phyloP scores from a whole-genome alignment of 2,797 vertebrate genomes.

The Coendou prehensilis region DNA sequence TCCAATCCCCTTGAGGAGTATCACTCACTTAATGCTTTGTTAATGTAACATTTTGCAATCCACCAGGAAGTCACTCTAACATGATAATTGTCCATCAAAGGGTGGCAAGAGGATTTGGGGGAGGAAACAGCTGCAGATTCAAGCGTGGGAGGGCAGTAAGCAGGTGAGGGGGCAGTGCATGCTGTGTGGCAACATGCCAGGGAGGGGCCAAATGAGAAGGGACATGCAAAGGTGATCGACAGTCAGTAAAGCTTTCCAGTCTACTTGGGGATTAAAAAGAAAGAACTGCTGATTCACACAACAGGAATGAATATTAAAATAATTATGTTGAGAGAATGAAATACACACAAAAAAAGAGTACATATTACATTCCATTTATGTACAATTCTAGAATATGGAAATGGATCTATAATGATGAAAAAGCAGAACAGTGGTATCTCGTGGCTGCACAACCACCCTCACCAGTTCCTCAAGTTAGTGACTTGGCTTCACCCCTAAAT shows the following conservation, averaged over 20 bases:
- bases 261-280: neutral
- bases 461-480: neutral
- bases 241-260: neutral
- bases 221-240: neutral
- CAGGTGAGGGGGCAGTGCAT: neutral
- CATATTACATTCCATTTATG: neutral
- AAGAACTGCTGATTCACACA: neutral
- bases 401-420: neutral
- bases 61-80: neutral
- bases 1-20: neutral
- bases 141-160: neutral
- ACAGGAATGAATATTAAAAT: neutral
- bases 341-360: neutral
- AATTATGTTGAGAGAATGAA: neutral
- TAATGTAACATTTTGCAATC: conserved; percentile 18
- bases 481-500: neutral
- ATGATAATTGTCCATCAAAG: neutral
- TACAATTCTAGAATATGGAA: neutral
- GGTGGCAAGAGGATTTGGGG: neutral
- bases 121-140: neutral
- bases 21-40: neutral
- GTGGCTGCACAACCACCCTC: neutral
- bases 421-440: neutral
- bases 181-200: neutral
- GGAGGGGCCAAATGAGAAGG: neutral